Base-by-base conservation (phyloP, 1,140 invertebrate genomes). In the Bilobella aurantiaca region DNA sequence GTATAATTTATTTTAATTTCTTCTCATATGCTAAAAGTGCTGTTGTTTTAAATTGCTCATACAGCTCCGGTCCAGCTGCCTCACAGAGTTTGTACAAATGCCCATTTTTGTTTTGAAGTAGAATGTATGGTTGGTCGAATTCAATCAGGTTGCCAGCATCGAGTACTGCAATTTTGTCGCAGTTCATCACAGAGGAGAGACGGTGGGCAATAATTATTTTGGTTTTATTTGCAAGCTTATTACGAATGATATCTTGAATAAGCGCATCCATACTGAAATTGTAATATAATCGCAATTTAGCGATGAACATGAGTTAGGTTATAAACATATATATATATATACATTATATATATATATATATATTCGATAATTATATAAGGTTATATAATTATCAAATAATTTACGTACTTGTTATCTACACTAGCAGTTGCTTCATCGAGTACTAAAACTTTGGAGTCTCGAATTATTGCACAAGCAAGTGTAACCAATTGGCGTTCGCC, bases 171-270 rank as follows among this genome's bases (percentile, higher is more conserved):
- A 90, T 83, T 64, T 85, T 83, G 76, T 87, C 84, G 46, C 82
- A 86, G 72, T 91, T 87, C 81, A 90, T 87, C 27, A 91, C 85
- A 0, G 88, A 91, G 68, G 89, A 84, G 1, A 91, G 76, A 14
- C 89, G 80, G 79, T 92, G 90, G 3, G 90, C 90, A 31, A 93
- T 89, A 1, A 90, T 92, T 18, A 92, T 74, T 0, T 91, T 86
- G 0, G 89, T 91, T 73, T 88, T 90, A 2, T 83, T 76, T 0
- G 77, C 78, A 70, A 91, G 90, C 69, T 87, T 87, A 0, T 77
- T 77, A 32, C 86, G 79, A 31, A 90, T 89, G 0, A 87, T 87
- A 64, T 81, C 80, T 73, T 90, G 87, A 59, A 89, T 89, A 3
- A 87, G 73, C 37, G 81, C 81, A 75, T 89, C 87, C 23, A 85